Base-by-base conservation (phyloP, 2,888 invertebrate species). In the Hecatera dysodea region DNA sequence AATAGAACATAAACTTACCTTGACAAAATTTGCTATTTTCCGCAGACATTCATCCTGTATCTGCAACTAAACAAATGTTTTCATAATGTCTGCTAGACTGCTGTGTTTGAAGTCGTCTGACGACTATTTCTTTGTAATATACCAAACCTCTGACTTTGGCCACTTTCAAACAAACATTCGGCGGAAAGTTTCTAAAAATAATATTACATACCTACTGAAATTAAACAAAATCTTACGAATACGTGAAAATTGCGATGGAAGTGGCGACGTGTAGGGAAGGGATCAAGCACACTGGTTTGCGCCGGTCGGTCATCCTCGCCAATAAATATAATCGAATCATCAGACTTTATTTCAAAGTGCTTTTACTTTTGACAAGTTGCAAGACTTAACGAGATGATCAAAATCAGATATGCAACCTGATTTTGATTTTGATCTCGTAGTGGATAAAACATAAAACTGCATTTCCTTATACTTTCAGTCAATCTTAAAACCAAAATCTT, bases 21-120 rank as follows among this genome's bases (percentile, higher is more conserved):
- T 22, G 22, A 22, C 11, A 29, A 29, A 29, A 29, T 29, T 12
- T 48, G 5, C 17, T 15, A 52, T 2, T 15, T 9, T 7, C 24
- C 44, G 27, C 53, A 67, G 53, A 60, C 63, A 63, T 33, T 42
- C n/a, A 56, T 33, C 15, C 36, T 33, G 48, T 46, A 65, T 42
- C 15, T 46, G 39, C 22, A 42, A 46, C 36, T 42, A 55, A 39
- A 75, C 29, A 29, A 29, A 6, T 33, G 33, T 9, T 33, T 33
- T 6, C 33, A 33, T 9, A 7, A 57, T 19, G 42, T 67, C 50
- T 72, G 24, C 17, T 5, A 29, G 19, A 15, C 19, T 24, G 24
- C 17, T 67, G 29, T 76, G 42, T 44, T 60, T 48, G n/a, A 2
- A 75, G 33, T 4, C 8, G 6, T 29, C 33, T 8, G 2, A 1